These are phyloP conservation scores for Campoletis sonorensis DNA, from an alignment of 1,140 invertebrate genomes.

Conservation along the genomic window DNA sequence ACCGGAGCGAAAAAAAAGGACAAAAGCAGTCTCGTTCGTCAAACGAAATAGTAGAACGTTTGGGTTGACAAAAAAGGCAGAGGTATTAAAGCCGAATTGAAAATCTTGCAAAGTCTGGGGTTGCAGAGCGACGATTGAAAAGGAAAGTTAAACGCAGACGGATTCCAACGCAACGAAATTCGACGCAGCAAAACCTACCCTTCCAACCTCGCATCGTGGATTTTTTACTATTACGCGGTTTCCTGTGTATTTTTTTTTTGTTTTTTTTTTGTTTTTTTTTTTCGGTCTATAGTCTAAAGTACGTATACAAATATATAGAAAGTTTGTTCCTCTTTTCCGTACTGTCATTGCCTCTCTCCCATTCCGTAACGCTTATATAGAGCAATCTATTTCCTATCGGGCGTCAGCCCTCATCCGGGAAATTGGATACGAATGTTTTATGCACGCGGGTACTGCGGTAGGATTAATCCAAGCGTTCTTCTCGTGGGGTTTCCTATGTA, in stretches of 20 bases:
- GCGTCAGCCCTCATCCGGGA: slow-evolving; percentile 40
- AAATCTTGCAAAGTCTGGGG: background rate
- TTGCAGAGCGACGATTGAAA: background rate
- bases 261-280: no score
- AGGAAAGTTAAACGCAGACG: background rate
- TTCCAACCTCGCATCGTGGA: background rate
- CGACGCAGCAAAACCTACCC: background rate
- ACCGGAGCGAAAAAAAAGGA: background rate
- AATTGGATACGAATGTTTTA: slow-evolving; percentile 44
- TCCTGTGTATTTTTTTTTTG: no score
- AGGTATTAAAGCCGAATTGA: slow-evolving; percentile 32
- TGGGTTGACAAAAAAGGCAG: background rate
- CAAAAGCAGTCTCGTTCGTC: slow-evolving; percentile 14
- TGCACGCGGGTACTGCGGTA: slow-evolving; percentile 24
- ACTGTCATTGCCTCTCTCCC: background rate
- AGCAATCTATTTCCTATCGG: slow-evolving; percentile 38
- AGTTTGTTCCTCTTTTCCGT: background rate
- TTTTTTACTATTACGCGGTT: slow-evolving; percentile 5
- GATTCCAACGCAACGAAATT: slow-evolving; percentile 5
- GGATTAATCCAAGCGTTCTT: slow-evolving; percentile 32
- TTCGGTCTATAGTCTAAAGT: no score
- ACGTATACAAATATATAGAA: no score
- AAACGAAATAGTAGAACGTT: slow-evolving; percentile 33
- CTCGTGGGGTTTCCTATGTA: background rate
- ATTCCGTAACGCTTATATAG: slow-evolving; percentile 29